phyloP scores from a whole-genome alignment of 2,113 vertebrate genomes.

The Girardinichthys multiradiatus region DNA sequence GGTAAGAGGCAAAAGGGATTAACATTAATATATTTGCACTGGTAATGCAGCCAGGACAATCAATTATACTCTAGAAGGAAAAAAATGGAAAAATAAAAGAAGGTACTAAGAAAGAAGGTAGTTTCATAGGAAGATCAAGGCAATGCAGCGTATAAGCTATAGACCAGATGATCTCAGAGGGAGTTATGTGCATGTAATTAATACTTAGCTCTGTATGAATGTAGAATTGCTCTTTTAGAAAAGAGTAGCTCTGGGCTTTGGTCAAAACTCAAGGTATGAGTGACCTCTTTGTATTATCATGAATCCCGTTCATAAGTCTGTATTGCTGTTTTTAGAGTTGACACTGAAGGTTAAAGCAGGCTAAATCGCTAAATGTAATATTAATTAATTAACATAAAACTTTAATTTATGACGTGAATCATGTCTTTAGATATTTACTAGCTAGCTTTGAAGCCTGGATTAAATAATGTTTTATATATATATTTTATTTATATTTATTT shows the following conservation, averaged over 20 bases:
- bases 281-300: constrained; percentile 10
- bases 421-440: background rate
- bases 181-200: constrained; percentile 21
- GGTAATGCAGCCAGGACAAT: background rate
- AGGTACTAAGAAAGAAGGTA: constrained; percentile 7
- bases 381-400: too few species aligned
- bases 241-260: constrained; percentile 33
- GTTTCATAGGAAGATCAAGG: constrained; percentile 9
- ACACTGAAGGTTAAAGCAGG: background rate
- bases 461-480: too few species aligned
- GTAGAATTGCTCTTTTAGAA: constrained; percentile 14
- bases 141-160: constrained; percentile 24
- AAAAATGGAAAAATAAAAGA: background rate
- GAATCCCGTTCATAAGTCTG: background rate
- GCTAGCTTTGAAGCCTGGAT: background rate
- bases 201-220: background rate
- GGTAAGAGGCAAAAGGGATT: background rate
- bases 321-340: background rate
- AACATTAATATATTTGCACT: background rate
- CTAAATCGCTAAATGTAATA: background rate
- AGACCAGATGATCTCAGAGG: constrained; percentile 34
- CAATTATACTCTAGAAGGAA: background rate
- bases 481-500: background rate
- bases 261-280: constrained; percentile 34
- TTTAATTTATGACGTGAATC: background rate